Percentiles rank a stretch among this genome's conserved stretches.
phyloP scores from a whole-genome alignment of 2,113 vertebrate genomes.

The Motacilla tschutschensis region DNA sequence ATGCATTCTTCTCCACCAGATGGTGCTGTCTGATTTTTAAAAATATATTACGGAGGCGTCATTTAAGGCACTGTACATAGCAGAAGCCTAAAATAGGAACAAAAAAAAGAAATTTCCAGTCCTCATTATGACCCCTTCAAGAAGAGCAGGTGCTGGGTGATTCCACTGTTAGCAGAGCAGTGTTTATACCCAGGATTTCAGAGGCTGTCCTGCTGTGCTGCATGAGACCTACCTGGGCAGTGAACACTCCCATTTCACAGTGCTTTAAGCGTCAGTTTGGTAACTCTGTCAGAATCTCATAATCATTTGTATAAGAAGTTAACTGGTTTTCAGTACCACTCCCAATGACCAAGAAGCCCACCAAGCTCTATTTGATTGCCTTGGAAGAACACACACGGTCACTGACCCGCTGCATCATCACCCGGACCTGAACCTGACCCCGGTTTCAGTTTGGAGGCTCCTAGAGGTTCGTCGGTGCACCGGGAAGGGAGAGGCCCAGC shows the following conservation, averaged over 20 bases:
- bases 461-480: not conserved
- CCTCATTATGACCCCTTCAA: not conserved
- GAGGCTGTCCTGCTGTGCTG: not conserved
- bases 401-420: not conserved
- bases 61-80: not conserved
- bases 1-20: not conserved
- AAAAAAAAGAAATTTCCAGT: not conserved
- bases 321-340: not conserved
- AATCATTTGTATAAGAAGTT: not conserved
- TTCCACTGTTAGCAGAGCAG: not conserved
- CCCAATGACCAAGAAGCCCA: not conserved
- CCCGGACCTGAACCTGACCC: accelerated
- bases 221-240: not conserved
- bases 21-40: not conserved
- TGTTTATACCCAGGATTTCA: not conserved
- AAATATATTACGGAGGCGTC: accelerated
- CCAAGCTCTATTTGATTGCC: not conserved
- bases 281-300: not conserved
- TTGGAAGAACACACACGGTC: not conserved
- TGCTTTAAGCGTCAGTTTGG: not conserved
- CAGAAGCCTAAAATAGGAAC: not conserved
- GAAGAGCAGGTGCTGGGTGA: not conserved
- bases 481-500: too few species aligned
- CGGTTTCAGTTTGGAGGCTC: too few species aligned
- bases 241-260: not conserved